Base-by-base conservation (phyloP, 23 tunicate species). In the Ascidia mentula region DNA sequence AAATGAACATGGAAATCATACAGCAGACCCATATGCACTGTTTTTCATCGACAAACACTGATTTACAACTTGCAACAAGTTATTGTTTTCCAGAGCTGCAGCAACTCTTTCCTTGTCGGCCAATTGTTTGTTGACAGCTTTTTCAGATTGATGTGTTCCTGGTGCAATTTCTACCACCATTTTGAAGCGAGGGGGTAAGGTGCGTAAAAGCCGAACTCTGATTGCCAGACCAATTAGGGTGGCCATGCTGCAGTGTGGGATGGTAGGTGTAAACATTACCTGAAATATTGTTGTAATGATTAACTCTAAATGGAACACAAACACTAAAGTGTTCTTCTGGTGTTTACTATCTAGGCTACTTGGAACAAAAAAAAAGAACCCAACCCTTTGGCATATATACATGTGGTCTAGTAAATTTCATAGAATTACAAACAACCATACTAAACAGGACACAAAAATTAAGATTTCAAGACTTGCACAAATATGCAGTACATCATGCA, bases 171-270 rank as follows among this genome's bases (percentile, higher is more conserved):
- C 81, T 26, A 95, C 89, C 20, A 75, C 82, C 18, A 90, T 89
- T 79, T 95, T 95, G 72, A 95, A 95, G 35, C 99, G 82, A 34
- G 96, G 76, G 0, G 99, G 99, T 31, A 95, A 61, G 45, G 90
- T 81, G 39, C 99, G 79, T 28, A 95, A 40, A 0, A 95, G 79
- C 39, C 86, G 86, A 31, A 95, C 99, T 15, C 89, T 84, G 45
- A 95, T 95, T 22, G 99, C 95, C 33, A 95, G 82, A 15, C 99
- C 99, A 42, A 95, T 95, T 42, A 95, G 73, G 22, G 99, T 95
- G 5, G 99, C 99, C 99, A 95, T 95, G 70, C 89, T 82, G 60
- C 99, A 95, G 86, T 95, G 99, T 15, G 99, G 99, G 17, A 95
- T 95, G 3, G 99, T 95, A 18, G 99, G 99, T 31, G 99, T 95